These are phyloP conservation scores for Conus betulinus DNA, from an alignment of 1,140 invertebrate genomes.

Conservation along the genomic window DNA sequence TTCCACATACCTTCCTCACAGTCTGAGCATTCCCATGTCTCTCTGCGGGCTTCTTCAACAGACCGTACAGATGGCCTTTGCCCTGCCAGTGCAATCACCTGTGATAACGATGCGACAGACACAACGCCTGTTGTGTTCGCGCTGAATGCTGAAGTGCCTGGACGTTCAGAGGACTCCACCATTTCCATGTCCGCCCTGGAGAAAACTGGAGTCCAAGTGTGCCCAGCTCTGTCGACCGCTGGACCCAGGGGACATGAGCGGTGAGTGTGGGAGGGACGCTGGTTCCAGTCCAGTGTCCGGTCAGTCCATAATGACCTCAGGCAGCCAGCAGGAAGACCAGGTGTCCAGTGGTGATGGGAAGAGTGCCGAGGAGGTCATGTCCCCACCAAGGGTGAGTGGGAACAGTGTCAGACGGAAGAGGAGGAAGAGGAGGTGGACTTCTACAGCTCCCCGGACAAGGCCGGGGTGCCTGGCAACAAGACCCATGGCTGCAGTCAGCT, in stretches of 20 bases:
- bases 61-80: neutral
- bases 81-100: neutral
- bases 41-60: neutral
- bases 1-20: neutral
- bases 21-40: neutral
- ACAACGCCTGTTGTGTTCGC: neutral
- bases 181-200: neutral
- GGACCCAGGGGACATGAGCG: too few relatives aligned
- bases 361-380: too few relatives aligned
- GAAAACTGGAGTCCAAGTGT: slow-evolving; percentile 30
- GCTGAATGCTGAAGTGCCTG: neutral
- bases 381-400: neutral
- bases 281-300: too few relatives aligned
- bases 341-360: too few relatives aligned
- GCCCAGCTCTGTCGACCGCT: slow-evolving; percentile 24
- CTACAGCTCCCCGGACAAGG: neutral
- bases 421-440: slow-evolving; percentile 35
- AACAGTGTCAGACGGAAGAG: neutral
- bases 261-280: too few relatives aligned
- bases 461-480: neutral
- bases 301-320: too few relatives aligned
- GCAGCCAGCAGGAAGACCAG: too few relatives aligned
- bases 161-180: neutral
- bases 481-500: slow-evolving; percentile 32
- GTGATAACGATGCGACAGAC: slow-evolving; percentile 13